These are phyloP conservation scores for Neuroterus valhalla DNA, from an alignment of 1,140 invertebrate species.

Conservation along the genomic window DNA sequence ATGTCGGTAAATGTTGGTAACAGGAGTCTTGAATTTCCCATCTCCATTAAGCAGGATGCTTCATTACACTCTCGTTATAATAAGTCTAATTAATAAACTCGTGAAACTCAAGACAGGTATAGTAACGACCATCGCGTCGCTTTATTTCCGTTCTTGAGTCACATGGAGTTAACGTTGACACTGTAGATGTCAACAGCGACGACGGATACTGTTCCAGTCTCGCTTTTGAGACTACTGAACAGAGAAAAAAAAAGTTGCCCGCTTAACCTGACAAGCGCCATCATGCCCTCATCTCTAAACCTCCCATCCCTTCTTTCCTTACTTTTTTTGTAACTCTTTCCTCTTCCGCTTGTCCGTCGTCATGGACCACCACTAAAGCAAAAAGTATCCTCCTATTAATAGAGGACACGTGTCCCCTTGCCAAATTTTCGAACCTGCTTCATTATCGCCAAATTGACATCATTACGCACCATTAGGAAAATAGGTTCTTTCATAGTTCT, in stretches of 20 bases:
- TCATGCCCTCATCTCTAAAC: conserved; percentile 35
- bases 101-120: not conserved
- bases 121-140: not conserved
- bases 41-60: not conserved
- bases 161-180: not conserved
- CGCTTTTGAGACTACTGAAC: conserved; percentile 47
- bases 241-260: conserved; percentile 42
- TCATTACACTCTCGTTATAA: not conserved
- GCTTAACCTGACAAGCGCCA: conserved; percentile 55
- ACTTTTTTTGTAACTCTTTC: conserved; percentile 6
- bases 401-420: conserved; percentile 58
- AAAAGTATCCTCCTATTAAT: conserved; percentile 62
- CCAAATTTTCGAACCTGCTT: not conserved
- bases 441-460: conserved; percentile 53
- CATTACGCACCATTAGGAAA: too few species aligned
- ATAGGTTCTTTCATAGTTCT: too few species aligned
- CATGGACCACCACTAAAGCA: conserved; percentile 38
- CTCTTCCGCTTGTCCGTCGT: conserved; percentile 17
- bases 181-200: conserved; percentile 31
- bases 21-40: not conserved
- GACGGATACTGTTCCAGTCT: conserved; percentile 50
- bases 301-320: conserved; percentile 37
- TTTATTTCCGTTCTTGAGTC: not conserved
- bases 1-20: conserved; percentile 23
- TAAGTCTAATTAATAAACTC: conserved; percentile 14